Base-by-base conservation (phyloP, 1,140 invertebrate genomes). In the Agrypnia vestita region DNA sequence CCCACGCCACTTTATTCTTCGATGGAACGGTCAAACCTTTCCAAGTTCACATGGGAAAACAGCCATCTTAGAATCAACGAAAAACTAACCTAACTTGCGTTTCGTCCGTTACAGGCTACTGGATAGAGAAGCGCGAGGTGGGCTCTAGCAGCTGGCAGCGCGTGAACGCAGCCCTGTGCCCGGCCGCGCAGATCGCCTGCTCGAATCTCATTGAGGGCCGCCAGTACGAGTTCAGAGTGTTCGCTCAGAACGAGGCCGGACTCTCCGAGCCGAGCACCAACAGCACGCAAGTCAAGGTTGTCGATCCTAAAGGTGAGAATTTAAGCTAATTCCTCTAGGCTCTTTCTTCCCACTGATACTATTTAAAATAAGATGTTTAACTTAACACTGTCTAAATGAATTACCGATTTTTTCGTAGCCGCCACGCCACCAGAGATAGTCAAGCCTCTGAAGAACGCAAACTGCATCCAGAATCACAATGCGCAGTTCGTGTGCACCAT, bases 191-290 rank as follows among this genome's bases (percentile, higher is more conserved):
- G 87, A 94, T 98, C 82, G 99, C 99, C 88, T 95, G 99, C 84
- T 92, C 94, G n/a, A 99, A 99, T 89, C 90, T 99, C 6, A 98
- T 99, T 83, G 98, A 99, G 90, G 97, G 97, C 55, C 91, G 97
- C 19, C 95, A 97, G 85, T 99, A 99, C 87, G 98, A 99, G 89
- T 99, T 99, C 92, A 90, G 97, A n/a, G 95, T 99, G 11, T 96
- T 97, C 85, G 98, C 98, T 13, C 96, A 98, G 86, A 99, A 99
- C 86, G 95, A 95, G 81, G 97, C 97, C 49, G 98, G 98, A 0
- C 85, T 97, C 25, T 97, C 97, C 67, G 93, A 94, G 82, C 95
- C 97, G 49, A 97, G 96, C 13, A 91, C 91, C 7, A 94, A 94
- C 47, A 96, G 96, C 1, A 93, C 94, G 15, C 93, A 94, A 3